A percentile compares a stretch with the other conserved stretches of the same genome.
Conservation (phyloP, 2,113 vertebrate genomes). For the Hylia prasina region DNA sequence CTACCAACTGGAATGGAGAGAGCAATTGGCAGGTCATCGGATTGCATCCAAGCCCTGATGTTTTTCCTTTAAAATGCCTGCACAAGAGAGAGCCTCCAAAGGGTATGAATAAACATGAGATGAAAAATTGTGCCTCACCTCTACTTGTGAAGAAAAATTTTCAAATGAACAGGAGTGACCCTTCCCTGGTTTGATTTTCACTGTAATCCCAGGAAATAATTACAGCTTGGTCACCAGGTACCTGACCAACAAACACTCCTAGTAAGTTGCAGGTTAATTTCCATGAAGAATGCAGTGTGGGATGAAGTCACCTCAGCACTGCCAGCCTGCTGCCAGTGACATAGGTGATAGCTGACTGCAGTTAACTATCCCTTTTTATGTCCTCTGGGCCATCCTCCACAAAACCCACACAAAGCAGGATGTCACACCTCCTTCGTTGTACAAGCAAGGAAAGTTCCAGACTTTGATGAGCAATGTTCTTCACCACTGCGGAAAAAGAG, state of each 20-base stretch:
- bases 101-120: not conserved
- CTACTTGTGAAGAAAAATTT: not conserved
- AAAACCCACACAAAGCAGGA: not conserved
- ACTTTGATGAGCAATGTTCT: not conserved
- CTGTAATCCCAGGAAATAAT: not conserved
- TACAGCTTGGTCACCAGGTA: not conserved
- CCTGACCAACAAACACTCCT: not conserved
- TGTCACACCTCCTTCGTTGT: rapidly evolving
- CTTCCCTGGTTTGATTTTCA: not conserved
- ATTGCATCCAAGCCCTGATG: not conserved
- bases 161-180: not conserved
- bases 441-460: not conserved
- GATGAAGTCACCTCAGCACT: not conserved
- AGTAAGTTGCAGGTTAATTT: not conserved
- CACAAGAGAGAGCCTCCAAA: not conserved
- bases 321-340: not conserved
- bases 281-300: not conserved
- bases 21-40: not conserved
- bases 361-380: not conserved
- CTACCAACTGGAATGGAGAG: not conserved
- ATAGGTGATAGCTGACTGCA: not conserved
- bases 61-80: not conserved
- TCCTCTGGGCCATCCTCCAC: not conserved
- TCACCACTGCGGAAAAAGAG: not conserved
- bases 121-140: not conserved